Base-by-base conservation (phyloP, 2,113 vertebrate genomes). In the Perca schrenkii region DNA sequence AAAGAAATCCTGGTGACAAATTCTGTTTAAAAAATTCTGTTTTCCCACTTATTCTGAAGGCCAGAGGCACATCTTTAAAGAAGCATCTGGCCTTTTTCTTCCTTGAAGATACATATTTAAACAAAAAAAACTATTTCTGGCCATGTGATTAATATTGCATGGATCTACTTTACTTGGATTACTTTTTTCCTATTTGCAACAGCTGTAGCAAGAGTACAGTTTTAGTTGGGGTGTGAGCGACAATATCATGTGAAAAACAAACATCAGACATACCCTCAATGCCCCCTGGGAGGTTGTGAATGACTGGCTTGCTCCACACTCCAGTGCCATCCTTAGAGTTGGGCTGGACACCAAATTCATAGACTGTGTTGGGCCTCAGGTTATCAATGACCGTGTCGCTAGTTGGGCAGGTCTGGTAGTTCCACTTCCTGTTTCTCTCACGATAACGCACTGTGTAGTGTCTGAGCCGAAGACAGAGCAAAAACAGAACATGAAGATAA, bases 361-460 rank as follows among this genome's bases (percentile, higher is more conserved):
- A 99, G 53, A 95, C 82, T 0, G 96, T 95, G 43, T 97, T 96
- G 47, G 98, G 98, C 86, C 97, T 99, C 65, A 99, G 93, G 73
- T 97, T 96, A 64, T 98, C 97, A 50, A 99, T 95, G 77, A 98
- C 96, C 0, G 97, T 98, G 90, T 97, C 96, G 19, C 96, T 98
- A 28, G 97, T 96, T 34, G 97, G 98, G 88, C 98, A 99, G 69
- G 96, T 96, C 68, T 99, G 98, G 88, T 98, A 98, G 91, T 95
- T 94, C 98, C 98, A 99, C 84, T 96, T 97, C 91, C 96, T 97
- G 86, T 96, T 96, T 87, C 95, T 97, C 90, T 99, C 98, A 92
- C 97, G 96, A 84, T 99, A 99, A 78, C 98, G 98, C 90, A 99
- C 96, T 2, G 97, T 98, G 83, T 97, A 99, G 89, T 98, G 96